phyloP scores from a whole-genome alignment of 2,888 invertebrate genomes.

The Dasypolia templi region DNA sequence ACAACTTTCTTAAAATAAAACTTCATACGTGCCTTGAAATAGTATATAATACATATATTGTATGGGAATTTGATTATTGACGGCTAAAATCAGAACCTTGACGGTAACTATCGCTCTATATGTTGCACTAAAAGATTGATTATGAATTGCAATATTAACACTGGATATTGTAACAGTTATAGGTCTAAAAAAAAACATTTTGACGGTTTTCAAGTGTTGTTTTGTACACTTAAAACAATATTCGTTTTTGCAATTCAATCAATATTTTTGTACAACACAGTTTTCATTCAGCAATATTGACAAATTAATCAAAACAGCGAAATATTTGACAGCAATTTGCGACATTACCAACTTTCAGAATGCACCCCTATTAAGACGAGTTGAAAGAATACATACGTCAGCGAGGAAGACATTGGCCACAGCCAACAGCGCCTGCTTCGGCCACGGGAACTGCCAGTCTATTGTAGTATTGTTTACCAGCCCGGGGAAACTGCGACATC shows the following conservation, averaged over 20 bases:
- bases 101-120: too few relatives aligned
- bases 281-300: too few relatives aligned
- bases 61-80: too few relatives aligned
- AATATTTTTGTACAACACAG: not conserved
- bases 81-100: too few relatives aligned
- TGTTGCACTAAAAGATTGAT: too few relatives aligned
- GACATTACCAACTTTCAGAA: not conserved
- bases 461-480: slow-evolving; percentile 97
- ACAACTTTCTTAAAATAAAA: not conserved
- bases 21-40: too few relatives aligned
- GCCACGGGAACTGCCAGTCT: slow-evolving; percentile 99
- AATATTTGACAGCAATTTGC: not conserved
- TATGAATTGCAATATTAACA: too few relatives aligned
- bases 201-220: too few relatives aligned
- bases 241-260: not conserved
- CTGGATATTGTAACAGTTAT: too few relatives aligned
- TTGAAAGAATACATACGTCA: slow-evolving; percentile 88
- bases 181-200: too few relatives aligned
- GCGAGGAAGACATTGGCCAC: slow-evolving; percentile 96
- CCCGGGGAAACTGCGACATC: slow-evolving; percentile 97
- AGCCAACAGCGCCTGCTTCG: slow-evolving; percentile 96
- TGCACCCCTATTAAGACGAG: not conserved
- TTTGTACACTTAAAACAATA: too few relatives aligned
- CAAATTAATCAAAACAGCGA: not conserved
- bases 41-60: too few relatives aligned